A percentile compares a stretch with the other conserved stretches of the same genome.
Conservation (phyloP, 2,888 invertebrate species). For the Rhopalosiphum nymphaeae region DNA sequence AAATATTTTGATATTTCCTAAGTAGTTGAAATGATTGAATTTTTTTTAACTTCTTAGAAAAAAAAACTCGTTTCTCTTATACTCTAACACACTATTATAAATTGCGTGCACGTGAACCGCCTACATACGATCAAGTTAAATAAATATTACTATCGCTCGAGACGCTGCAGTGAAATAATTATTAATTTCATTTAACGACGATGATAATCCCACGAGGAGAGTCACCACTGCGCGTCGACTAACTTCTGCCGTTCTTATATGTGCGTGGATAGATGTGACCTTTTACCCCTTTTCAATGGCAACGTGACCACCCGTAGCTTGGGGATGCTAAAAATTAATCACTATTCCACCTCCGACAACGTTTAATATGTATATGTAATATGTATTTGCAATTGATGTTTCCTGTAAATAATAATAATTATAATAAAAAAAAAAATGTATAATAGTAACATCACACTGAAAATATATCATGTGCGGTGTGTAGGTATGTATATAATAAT, state of each 20-base stretch:
- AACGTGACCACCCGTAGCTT: slow-evolving; percentile 1
- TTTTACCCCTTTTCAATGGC: neutral
- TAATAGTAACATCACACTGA: neutral
- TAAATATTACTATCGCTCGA: neutral
- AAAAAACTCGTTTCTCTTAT: neutral
- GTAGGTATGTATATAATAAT: neutral
- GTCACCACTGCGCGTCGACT: neutral
- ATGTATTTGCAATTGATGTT: neutral
- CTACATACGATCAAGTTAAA: neutral
- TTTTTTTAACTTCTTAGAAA: neutral
- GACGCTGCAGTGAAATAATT: neutral
- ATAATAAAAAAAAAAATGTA: neutral
- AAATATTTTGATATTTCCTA: neutral
- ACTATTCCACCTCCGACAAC: neutral
- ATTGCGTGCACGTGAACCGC: neutral
- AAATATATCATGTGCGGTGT: neutral
- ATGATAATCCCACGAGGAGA: neutral
- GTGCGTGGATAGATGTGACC: neutral
- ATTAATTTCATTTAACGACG: slow-evolving; percentile 17
- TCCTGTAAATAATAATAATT: neutral
- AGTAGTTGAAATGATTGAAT: neutral
- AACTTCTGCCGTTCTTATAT: slow-evolving; percentile 18
- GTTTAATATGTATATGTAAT: neutral
- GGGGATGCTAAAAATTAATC: slow-evolving; percentile 43
- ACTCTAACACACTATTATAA: neutral